Base-by-base conservation (phyloP, 2,797 vertebrate genomes). In the Gallinago solitaria region DNA sequence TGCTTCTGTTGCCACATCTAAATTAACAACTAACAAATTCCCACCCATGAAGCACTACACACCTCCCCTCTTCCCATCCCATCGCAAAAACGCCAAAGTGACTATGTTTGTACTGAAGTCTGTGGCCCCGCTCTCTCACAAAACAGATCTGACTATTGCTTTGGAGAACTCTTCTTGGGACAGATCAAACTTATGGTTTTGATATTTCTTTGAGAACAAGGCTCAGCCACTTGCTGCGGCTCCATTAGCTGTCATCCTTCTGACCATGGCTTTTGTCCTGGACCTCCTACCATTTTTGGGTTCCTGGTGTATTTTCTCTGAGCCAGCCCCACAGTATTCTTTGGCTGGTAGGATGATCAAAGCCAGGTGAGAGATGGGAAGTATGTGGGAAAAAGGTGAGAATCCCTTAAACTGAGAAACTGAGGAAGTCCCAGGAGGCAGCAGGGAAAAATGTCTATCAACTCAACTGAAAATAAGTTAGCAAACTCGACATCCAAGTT, bases 401-500 rank as follows among this genome's bases (percentile, higher is more conserved):
- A 86, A 60, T 81, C 28, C 43, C 73, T 82, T 56, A 83, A 79
- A 53, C 11, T 3, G 8, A 39, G 75, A 64, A 92, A 67, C 53
- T 92, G 37, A 80, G 61, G 24, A 79, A 68, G 45, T 77, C 28
- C 32, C 39, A 32, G 57, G 83, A 88, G 37, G 57, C 48, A 93
- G 73, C 79, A 57, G 30, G 33, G 30, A 69, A 76, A 94, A 92
- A 94, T 75, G 16, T 64, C 86, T 86, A 78, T 75, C 77, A 93
- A 69, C 51, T 91, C 83, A 85, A 65, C 75, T 88, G 90, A 97
- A 93, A 95, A 60, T 75, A 82, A 93, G 75, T 96, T 90, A 71
- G 92, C 74, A 95, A 97, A 96, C 90, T 93, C 93, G 81, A 91
- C 82, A 77, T 53, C 11, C 32, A 96, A 93, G 71, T 97, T 97